Conservation (phyloP, 2,797 vertebrate genomes). For the Echeneis naucrates region DNA sequence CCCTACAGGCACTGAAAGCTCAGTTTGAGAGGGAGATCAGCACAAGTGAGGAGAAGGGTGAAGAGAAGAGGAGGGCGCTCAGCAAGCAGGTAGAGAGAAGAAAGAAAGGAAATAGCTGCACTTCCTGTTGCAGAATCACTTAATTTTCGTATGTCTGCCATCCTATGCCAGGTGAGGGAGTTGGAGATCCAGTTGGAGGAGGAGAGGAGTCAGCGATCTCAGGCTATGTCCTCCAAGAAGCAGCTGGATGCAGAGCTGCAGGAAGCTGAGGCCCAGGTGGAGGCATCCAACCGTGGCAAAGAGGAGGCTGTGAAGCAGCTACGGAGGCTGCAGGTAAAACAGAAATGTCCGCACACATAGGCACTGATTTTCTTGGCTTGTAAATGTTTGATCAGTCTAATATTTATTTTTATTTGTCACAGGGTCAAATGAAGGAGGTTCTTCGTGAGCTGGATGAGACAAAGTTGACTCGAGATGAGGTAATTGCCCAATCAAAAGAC, state of each 20-base stretch:
- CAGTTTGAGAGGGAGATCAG: slow-evolving; percentile 93
- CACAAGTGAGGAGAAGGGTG: slow-evolving; percentile 89
- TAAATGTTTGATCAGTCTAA: neutral
- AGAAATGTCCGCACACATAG: neutral
- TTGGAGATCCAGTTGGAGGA: slow-evolving; percentile 91
- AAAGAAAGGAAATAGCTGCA: neutral
- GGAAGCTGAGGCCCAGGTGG: slow-evolving; percentile 87
- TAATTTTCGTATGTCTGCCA: neutral
- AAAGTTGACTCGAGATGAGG: slow-evolving; percentile 87
- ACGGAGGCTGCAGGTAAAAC: slow-evolving; percentile 86
- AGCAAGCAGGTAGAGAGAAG: slow-evolving; percentile 88
- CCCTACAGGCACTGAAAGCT: slow-evolving; percentile 91
- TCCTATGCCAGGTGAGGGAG: slow-evolving; percentile 85
- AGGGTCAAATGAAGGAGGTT: slow-evolving; percentile 92
- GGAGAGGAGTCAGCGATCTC: slow-evolving; percentile 89
- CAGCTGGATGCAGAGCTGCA: slow-evolving; percentile 91
- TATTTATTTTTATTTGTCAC: slow-evolving; percentile 11
- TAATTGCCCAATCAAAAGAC: slow-evolving; percentile 86
- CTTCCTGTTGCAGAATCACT: neutral
- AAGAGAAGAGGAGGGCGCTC: slow-evolving; percentile 91
- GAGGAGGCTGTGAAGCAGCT: slow-evolving; percentile 91
- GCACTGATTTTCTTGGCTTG: fast-evolving
- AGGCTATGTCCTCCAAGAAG: slow-evolving; percentile 87
- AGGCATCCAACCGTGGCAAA: slow-evolving; percentile 83
- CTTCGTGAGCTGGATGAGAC: slow-evolving; percentile 91